Evolutionary conservation across 2,797 vertebrate species (phyloP), one percentile per base, ranked within the genome.

Genomic region (Silurus aristotelis): DNA sequence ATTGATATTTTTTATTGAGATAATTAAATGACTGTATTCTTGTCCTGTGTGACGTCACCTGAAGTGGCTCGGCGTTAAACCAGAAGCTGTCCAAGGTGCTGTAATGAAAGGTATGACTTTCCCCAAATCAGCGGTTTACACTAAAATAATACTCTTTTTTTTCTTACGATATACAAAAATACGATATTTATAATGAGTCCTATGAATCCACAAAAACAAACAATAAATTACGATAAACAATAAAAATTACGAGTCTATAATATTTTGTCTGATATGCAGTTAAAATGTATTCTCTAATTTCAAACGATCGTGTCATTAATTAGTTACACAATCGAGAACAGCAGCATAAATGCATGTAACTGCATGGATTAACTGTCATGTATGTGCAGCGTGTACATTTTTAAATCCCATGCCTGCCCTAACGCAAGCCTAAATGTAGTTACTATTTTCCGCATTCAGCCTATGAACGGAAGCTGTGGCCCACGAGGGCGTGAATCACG

Each of bases 71-170:
- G 1, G 43, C n/a, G 13, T 68, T 5, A 52, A 43, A 31, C 55
- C 46, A 17, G 91, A 90, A 88, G 86, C 92, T 93, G 90, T 93
- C 92, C 90, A 25, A 4, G 92, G 93, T 94, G 87, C 93, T 94
- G 92, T 91, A 93, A 60, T 48, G 67, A 46, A 80, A 38, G 15
- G 60, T 3, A 22, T 25, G 38, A 12, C 13, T 79, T n/a, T 25
- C 7, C 19, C n/a, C 9, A 63, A 79, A 63, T 58, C 27, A 63
- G 31, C 12, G 8, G 52, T 27, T 77, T 77, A 20, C 17, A 77
- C 25, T 25, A 25, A 75, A 72, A 72, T 48, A 48, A 43, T 56
- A 73, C 2, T 4, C 31, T 38, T 71, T 43, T 67, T 70, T 46
- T 73, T 4, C 12, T 12, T 73, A 73, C 38, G 38, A 38, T 38